phyloP scores from a whole-genome alignment of 2,113 vertebrate species.

The Oncorhynchus keta region DNA sequence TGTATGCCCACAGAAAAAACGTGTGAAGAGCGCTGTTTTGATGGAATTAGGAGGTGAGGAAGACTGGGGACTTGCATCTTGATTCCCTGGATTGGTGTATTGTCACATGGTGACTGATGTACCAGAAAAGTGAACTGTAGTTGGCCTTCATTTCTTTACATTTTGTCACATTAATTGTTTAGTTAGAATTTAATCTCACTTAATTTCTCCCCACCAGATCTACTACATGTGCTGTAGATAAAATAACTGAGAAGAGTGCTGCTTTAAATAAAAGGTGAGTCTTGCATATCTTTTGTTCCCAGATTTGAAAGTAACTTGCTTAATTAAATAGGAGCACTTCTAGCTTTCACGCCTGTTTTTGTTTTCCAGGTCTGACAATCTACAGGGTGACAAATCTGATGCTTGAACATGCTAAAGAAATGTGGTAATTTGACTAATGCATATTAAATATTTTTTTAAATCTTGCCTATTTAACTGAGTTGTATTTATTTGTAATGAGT shows the following conservation, averaged over 20 bases:
- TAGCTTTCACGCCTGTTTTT: not conserved
- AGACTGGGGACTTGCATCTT: not conserved
- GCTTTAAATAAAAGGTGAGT: constrained; percentile 53
- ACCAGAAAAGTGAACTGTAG: not conserved
- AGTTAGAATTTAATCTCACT: not conserved
- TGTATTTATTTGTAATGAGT: too few relatives aligned
- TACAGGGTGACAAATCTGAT: too few relatives aligned
- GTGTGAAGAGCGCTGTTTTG: constrained; percentile 67
- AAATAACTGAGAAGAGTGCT: constrained; percentile 51
- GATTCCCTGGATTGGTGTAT: not conserved
- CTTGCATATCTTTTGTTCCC: not conserved
- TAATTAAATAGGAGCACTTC: not conserved
- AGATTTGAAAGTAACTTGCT: not conserved
- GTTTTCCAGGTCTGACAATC: not conserved
- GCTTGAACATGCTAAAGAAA: too few relatives aligned
- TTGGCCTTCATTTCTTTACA: constrained; percentile 14
- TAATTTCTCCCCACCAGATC: constrained; percentile 52
- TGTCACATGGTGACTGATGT: not conserved
- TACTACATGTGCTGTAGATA: constrained; percentile 73
- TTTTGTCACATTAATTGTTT: not conserved
- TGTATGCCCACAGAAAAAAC: constrained; percentile 46
- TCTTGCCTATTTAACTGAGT: too few relatives aligned
- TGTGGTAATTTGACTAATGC: too few relatives aligned
- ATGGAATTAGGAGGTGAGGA: constrained; percentile 65
- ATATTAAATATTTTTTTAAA: too few relatives aligned